A percentile compares a stretch with the other conserved stretches of the same genome.
Conservation (phyloP, 2,888 invertebrate genomes). For the Ommatoiulus sabulosus region DNA sequence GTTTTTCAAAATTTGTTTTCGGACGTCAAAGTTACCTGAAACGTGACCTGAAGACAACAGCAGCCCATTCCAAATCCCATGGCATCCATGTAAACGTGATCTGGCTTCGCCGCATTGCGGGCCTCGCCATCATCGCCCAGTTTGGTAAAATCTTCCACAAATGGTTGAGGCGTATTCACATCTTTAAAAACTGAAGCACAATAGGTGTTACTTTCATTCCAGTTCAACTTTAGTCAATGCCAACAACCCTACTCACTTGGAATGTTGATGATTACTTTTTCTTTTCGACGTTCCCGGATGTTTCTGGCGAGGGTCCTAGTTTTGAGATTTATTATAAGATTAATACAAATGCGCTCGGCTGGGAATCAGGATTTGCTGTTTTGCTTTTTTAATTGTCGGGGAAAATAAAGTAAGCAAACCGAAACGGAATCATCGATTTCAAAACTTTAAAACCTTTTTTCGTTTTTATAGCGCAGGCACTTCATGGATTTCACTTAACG, state of each 20-base stretch:
- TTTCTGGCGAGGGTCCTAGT: slow-evolving; percentile 86
- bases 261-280: slow-evolving; percentile 96
- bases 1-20: too few species aligned
- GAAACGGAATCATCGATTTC: too few species aligned
- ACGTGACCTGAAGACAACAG: slow-evolving; percentile 95
- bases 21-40: slow-evolving; percentile 71
- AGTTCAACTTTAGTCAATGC: background rate
- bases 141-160: slow-evolving; percentile 73
- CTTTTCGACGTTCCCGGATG: slow-evolving; percentile 89
- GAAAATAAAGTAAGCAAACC: too few species aligned
- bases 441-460: too few species aligned
- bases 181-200: slow-evolving; percentile 85
- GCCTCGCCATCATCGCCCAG: slow-evolving; percentile 77
- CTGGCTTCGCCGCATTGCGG: slow-evolving; percentile 78
- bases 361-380: too few species aligned
- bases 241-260: slow-evolving; percentile 77
- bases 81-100: slow-evolving; percentile 97
- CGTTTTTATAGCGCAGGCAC: too few species aligned
- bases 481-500: too few species aligned
- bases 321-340: slow-evolving; percentile 57
- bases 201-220: too few species aligned
- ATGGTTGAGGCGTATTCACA: slow-evolving; percentile 84
- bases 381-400: too few species aligned
- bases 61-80: slow-evolving; percentile 99
- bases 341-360: background rate